Percentiles rank a stretch among this genome's conserved stretches.
Conservation (phyloP, 1,140 invertebrate species). For the Mya arenaria region DNA sequence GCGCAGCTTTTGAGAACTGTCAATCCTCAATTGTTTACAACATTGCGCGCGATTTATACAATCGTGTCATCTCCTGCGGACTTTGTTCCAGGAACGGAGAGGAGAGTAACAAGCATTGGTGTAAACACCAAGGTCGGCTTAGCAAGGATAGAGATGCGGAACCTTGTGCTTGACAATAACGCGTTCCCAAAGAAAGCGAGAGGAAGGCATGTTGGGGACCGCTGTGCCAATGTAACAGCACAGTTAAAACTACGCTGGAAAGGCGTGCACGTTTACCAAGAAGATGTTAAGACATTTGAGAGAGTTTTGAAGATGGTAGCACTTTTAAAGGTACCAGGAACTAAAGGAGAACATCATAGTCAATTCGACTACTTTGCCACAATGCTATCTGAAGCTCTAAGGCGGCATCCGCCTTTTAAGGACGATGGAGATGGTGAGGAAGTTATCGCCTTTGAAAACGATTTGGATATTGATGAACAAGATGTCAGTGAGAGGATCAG, state of each 20-base stretch:
- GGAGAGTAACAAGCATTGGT: conserved; percentile 6
- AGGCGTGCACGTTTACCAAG: neutral
- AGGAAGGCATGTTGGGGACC: too few species aligned
- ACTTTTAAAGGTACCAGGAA: conserved; percentile 13
- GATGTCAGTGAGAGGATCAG: neutral
- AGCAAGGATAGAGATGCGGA: conserved; percentile 25
- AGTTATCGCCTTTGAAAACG: neutral
- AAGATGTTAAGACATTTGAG: neutral
- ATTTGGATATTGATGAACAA: neutral
- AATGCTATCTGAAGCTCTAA: neutral
- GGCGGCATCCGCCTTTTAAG: neutral
- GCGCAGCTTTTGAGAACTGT: conserved; percentile 23
- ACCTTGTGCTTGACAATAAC: neutral
- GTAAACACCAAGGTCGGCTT: conserved; percentile 27
- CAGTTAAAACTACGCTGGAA: conserved; percentile 10
- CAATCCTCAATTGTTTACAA: conserved; percentile 20
- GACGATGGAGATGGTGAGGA: neutral
- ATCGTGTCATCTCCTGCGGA: neutral
- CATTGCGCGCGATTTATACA: conserved; percentile 17
- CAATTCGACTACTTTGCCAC: conserved; percentile 14
- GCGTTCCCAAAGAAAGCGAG: neutral
- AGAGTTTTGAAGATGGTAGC: conserved; percentile 1
- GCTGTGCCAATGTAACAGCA: too few species aligned
- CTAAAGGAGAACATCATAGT: neutral
- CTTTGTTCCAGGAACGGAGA: conserved; percentile 18